Evolutionary conservation across 2,888 invertebrate species (phyloP), one percentile per base, ranked within the genome.

Genomic region (Alsophila aescularia): DNA sequence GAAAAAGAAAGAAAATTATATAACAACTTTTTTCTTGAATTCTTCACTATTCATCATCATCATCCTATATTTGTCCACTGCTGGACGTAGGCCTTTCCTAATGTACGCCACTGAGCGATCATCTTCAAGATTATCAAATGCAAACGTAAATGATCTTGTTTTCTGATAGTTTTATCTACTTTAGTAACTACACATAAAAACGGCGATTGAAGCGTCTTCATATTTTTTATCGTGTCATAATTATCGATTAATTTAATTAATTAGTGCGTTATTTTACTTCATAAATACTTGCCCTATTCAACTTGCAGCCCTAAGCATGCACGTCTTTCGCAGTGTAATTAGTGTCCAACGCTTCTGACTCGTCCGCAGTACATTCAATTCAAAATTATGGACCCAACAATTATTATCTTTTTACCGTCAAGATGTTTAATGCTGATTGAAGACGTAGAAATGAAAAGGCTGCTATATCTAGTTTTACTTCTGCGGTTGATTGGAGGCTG

Each of bases 321-420:
- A n/a, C 31, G 32, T 55, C 50, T 31, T 41, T 50, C 36, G 35
- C 54, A 47, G 8, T 24, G 52, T 73, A 72, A 73, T 73, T 73
- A 73, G 69, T 45, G 54, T 36, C 45, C 58, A 47, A 70, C 73
- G 69, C 68, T 62, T 66, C 55, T 61, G 60, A 58, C 52, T 60
- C 53, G 29, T 51, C 37, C 57, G 43, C 49, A 57, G 54, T 62
- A 60, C 70, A 67, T 73, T 73, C 70, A 69, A 71, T 74, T 72
- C 60, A 69, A 72, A 70, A 73, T 76, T 72, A 72, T 73, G 52
- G 67, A 73, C 67, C 66, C 66, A 66, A 62, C 72, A 68, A 62
- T 69, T 66, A 70, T 73, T 67, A 68, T 57, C 60, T 78, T 79
- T 79, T 79, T 79, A 72, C 60, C 49, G 47, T 39, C 54, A 55